phyloP scores from a whole-genome alignment of 2,888 invertebrate species.

The Anthrax anthrax region DNA sequence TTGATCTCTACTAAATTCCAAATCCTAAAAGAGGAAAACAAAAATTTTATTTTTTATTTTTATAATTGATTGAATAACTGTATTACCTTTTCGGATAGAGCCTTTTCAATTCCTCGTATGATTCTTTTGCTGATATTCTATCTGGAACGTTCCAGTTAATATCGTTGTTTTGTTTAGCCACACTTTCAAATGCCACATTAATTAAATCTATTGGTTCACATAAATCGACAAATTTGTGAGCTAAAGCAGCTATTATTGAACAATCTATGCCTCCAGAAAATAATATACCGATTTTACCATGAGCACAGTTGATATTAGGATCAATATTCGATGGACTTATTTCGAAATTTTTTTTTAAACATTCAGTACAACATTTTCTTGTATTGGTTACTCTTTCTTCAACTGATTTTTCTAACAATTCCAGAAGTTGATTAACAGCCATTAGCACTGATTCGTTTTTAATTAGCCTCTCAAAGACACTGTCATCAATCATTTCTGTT shows the following conservation, averaged over 20 bases:
- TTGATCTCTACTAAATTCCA: slow-evolving; percentile 81
- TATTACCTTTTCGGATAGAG: slow-evolving; percentile 47
- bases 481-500: neutral
- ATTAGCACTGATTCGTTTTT: slow-evolving; percentile 27
- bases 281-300: slow-evolving; percentile 61
- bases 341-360: slow-evolving; percentile 27
- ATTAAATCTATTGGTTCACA: slow-evolving; percentile 72
- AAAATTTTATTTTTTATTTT: no score
- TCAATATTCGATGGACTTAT: neutral
- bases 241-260: slow-evolving; percentile 70
- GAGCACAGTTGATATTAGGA: slow-evolving; percentile 34
- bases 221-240: slow-evolving; percentile 50
- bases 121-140: slow-evolving; percentile 59
- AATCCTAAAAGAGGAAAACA: slow-evolving; percentile 32
- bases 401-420: slow-evolving; percentile 44
- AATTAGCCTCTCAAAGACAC: slow-evolving; percentile 33
- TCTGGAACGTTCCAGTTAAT: slow-evolving; percentile 62
- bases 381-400: slow-evolving; percentile 44
- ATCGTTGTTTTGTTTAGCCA: slow-evolving; percentile 13
- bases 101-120: slow-evolving; percentile 49
- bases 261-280: slow-evolving; percentile 98
- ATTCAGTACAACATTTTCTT: slow-evolving; percentile 46
- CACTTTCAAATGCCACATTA: slow-evolving; percentile 80
- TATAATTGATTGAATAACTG: no score
- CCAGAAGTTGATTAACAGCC: slow-evolving; percentile 36